Percentiles rank a stretch among this genome's conserved stretches.
phyloP scores from a whole-genome alignment of 2,797 vertebrate species.

The Gastrophryne carolinensis region DNA sequence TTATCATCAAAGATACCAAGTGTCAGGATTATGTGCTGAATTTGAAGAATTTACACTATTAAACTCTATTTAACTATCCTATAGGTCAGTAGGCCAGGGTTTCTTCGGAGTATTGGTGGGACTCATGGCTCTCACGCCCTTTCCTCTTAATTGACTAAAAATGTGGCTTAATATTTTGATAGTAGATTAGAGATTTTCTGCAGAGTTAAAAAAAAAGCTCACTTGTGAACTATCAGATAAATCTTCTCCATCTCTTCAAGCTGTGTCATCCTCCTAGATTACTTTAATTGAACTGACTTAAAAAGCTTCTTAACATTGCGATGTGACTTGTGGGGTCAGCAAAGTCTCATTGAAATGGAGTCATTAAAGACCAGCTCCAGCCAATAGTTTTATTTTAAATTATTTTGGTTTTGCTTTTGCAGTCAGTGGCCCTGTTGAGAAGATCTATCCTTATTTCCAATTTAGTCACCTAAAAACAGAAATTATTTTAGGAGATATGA shows the following conservation, averaged over 20 bases:
- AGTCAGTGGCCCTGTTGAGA: too few relatives aligned
- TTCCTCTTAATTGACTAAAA: background rate
- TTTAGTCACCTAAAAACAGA: too few relatives aligned
- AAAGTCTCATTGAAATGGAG: background rate
- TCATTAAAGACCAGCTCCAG: background rate
- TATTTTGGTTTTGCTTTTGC: too few relatives aligned
- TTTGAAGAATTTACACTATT: slow-evolving; percentile 47
- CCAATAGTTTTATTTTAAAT: too few relatives aligned
- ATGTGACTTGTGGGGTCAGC: background rate
- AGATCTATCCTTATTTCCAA: too few relatives aligned
- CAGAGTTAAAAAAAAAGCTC: background rate
- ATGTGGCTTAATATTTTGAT: background rate
- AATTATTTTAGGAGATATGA: too few relatives aligned
- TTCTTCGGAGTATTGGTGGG: background rate
- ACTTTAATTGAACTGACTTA: slow-evolving; percentile 1
- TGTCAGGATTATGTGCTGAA: slow-evolving; percentile 45
- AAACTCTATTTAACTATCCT: slow-evolving; percentile 37
- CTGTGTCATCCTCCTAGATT: fast-evolving
- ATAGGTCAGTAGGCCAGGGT: background rate
- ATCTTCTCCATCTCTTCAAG: slow-evolving; percentile 12
- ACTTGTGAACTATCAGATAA: slow-evolving; percentile 12
- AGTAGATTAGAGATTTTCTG: slow-evolving; percentile 12
- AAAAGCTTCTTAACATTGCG: background rate
- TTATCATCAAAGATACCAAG: slow-evolving; percentile 53
- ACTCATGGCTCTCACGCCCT: background rate